Evolutionary conservation across 2,888 invertebrate genomes (phyloP).

Genomic region (Prosopocoilus inquinatus): DNA sequence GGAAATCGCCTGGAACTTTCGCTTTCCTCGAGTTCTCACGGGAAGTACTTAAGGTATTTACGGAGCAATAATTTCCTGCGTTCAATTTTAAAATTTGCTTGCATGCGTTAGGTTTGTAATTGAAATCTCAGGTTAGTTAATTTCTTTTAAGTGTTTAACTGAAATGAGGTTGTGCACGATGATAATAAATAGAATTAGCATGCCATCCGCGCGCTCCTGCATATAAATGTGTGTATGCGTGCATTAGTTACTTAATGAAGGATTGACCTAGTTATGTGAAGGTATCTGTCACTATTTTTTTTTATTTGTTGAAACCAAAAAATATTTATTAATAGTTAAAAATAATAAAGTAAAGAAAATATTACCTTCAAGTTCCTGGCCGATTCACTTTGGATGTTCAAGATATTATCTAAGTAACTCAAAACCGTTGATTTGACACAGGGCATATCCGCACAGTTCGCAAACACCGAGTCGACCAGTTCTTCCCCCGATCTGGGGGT

Average conservation of each 20-base stretch:
- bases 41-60: neutral
- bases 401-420: conserved; percentile 69
- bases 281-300: too few species aligned
- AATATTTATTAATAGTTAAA: neutral
- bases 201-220: too few species aligned
- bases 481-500: conserved; percentile 63
- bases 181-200: too few species aligned
- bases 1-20: neutral
- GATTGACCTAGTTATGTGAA: too few species aligned
- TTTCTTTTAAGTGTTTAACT: too few species aligned
- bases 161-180: too few species aligned
- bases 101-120: too few species aligned
- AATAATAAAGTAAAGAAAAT: neutral
- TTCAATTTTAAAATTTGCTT: too few species aligned
- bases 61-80: too few species aligned
- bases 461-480: conserved; percentile 67
- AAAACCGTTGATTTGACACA: conserved; percentile 78
- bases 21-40: neutral
- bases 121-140: too few species aligned
- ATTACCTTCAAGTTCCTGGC: conserved; percentile 55
- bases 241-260: too few species aligned
- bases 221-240: too few species aligned
- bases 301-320: neutral
- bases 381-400: conserved; percentile 62
- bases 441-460: conserved; percentile 70